phyloP scores from a whole-genome alignment of 1,140 invertebrate genomes.

The Phymastichus coffea region DNA sequence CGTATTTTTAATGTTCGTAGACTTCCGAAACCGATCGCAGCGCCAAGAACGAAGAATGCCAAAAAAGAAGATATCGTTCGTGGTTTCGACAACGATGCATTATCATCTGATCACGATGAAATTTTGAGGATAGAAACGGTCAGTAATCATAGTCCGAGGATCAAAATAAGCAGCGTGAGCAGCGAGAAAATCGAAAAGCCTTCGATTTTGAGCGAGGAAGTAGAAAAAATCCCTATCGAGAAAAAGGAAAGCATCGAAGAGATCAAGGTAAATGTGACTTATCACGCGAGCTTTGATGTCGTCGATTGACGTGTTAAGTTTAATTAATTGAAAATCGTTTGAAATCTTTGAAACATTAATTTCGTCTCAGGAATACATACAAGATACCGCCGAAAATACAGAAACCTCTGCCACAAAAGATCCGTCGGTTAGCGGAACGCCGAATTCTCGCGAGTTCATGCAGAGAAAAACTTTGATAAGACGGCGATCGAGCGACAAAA shows the following conservation, averaged over 20 bases:
- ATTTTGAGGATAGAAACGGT: constrained; percentile 47
- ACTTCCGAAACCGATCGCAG: constrained; percentile 32
- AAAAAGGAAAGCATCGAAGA: background rate
- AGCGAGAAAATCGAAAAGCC: background rate
- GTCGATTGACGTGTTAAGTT: no score
- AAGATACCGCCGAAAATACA: background rate
- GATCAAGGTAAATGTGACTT: background rate
- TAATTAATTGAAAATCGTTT: no score
- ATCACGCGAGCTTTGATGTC: no score
- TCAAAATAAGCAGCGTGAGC: constrained; percentile 34
- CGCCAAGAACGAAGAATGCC: constrained; percentile 28
- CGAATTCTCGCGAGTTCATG: background rate
- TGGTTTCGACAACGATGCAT: constrained; percentile 41
- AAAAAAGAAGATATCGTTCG: background rate
- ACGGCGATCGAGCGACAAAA: background rate
- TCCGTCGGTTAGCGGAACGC: background rate
- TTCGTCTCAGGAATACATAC: background rate
- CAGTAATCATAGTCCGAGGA: constrained; percentile 36
- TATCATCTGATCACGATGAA: constrained; percentile 43
- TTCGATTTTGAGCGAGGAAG: background rate
- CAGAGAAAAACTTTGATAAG: background rate
- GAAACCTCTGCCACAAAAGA: background rate
- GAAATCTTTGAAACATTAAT: background rate
- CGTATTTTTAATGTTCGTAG: background rate
- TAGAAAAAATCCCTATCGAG: background rate